Evolutionary conservation across 2,113 vertebrate species (phyloP).

Genomic region (Silurus glanis): DNA sequence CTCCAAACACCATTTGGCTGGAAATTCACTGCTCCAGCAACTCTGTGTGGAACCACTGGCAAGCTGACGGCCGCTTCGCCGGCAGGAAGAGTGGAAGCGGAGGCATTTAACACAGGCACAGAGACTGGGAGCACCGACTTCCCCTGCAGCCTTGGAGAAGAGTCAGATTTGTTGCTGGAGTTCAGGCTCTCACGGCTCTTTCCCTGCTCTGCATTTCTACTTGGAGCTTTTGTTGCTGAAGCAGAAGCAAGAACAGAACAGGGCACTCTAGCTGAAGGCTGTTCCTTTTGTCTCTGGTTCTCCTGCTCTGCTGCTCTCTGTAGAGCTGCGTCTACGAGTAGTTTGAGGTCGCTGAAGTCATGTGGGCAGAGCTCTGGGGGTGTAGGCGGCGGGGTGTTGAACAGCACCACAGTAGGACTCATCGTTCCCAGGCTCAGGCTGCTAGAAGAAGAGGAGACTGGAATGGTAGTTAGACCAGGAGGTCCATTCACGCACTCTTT

Average conservation of each 20-base stretch:
- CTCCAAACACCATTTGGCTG: slow-evolving; percentile 64
- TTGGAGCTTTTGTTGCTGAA: background rate
- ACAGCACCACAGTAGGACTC: slow-evolving; percentile 81
- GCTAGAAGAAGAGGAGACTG: slow-evolving; percentile 65
- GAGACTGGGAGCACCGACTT: slow-evolving; percentile 51
- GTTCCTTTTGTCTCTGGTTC: slow-evolving; percentile 68
- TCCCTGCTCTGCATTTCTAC: background rate
- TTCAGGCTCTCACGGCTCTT: slow-evolving; percentile 28
- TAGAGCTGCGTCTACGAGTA: slow-evolving; percentile 87
- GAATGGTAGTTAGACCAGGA: slow-evolving; percentile 39
- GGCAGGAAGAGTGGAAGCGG: slow-evolving; percentile 42
- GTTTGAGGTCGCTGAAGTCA: slow-evolving; percentile 89
- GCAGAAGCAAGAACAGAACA: slow-evolving; percentile 4
- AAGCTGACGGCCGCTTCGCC: slow-evolving; percentile 5
- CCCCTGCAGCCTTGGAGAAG: slow-evolving; percentile 57
- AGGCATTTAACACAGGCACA: slow-evolving; percentile 43
- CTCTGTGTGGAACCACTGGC: slow-evolving; percentile 29
- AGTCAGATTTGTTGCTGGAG: slow-evolving; percentile 34
- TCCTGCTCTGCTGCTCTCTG: slow-evolving; percentile 89
- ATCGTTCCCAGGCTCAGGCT: slow-evolving; percentile 68
- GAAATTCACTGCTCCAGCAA: slow-evolving; percentile 52
- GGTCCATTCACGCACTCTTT: slow-evolving; percentile 61
- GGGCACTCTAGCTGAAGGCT: slow-evolving; percentile 7
- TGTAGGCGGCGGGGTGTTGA: slow-evolving; percentile 86
- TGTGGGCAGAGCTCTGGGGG: slow-evolving; percentile 84